Base-by-base conservation (phyloP, 37 sponge, comb jelly and placozoan species). In the Tethya wilhelma region DNA sequence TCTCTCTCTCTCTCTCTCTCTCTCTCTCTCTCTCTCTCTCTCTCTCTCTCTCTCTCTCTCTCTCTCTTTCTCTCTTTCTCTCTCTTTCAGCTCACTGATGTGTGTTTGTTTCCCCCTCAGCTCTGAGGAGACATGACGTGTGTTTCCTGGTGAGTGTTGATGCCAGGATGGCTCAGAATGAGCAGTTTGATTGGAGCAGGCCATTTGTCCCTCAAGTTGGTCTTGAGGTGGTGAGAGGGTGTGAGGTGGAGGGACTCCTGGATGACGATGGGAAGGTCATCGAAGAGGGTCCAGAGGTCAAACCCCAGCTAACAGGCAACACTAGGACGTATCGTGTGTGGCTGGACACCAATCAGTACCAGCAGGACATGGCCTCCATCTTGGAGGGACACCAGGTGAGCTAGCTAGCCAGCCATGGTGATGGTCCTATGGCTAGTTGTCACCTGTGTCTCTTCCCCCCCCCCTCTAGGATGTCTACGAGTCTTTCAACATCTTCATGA, bases 301-400 rank as follows among this genome's bases (percentile, higher is more conserved):
- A 94, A 38, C 99, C 99, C 40, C 77, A 59, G 25, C 66, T 94
- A 64, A 45, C 78, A 1, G 87, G 87, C 1, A 59, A 89, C 31
- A 70, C 49, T 57, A 71, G 99, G 42, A 96, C 96, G 0, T 96
- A 77, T 46, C 82, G 99, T 30, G 89, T 98, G 45, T 90, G 86
- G 78, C 80, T 98, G 86, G 99, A 98, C 81, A 89, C 94, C 46
- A 98, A 98, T 69, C 99, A 98, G 78, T 98, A 98, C 64, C 99
- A 98, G 79, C 43, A 63, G 44, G 95, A 94, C 71, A 97, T 97
- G 93, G 90, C 75, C 14, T 46, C 22, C 23, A 75, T 84, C 12
- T 59, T 82, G 42, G 67, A 90, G 63, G 91, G 91, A 45, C 77
- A 53, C 14, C 89, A 97, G 75, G 94, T 92, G 23, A 49, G 80